These are phyloP conservation scores for Conopomorpha cramerella DNA, from an alignment of 1,140 invertebrate genomes.

Conservation along the genomic window DNA sequence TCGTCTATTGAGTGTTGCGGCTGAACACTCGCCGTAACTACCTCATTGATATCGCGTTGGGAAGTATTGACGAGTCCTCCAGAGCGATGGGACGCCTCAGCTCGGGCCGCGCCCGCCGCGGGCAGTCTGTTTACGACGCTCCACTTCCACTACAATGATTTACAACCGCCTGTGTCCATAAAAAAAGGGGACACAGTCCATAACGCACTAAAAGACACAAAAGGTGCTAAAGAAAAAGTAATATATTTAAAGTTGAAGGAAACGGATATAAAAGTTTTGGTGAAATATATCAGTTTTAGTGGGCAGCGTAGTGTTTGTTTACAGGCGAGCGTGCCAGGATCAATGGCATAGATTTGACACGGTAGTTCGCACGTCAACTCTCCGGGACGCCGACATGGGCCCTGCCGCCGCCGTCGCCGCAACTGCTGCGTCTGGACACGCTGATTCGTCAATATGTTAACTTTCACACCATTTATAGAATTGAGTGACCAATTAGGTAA, in stretches of 20 bases:
- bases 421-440: too few relatives aligned
- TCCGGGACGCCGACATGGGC: too few relatives aligned
- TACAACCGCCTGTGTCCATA: slow-evolving; percentile 48
- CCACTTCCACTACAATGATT: slow-evolving; percentile 57
- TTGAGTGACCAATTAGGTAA: too few relatives aligned
- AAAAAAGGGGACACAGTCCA: slow-evolving; percentile 37
- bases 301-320: slow-evolving; percentile 44
- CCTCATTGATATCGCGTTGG: slow-evolving; percentile 2
- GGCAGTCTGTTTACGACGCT: slow-evolving; percentile 51
- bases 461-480: too few relatives aligned
- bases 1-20: background rate
- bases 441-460: too few relatives aligned
- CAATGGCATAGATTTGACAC: slow-evolving; percentile 24
- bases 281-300: slow-evolving; percentile 57
- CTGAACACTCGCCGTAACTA: too few relatives aligned
- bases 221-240: slow-evolving; percentile 59
- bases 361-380: slow-evolving; percentile 18
- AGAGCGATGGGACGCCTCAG: slow-evolving; percentile 30
- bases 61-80: slow-evolving; percentile 6
- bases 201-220: slow-evolving; percentile 52
- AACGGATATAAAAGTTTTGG: slow-evolving; percentile 54
- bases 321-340: slow-evolving; percentile 15
- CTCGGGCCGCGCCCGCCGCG: too few relatives aligned
- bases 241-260: slow-evolving; percentile 51
- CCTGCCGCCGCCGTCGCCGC: too few relatives aligned